Base-by-base conservation (phyloP, 2,888 invertebrate genomes). In the Leptarthrus brevirostris region DNA sequence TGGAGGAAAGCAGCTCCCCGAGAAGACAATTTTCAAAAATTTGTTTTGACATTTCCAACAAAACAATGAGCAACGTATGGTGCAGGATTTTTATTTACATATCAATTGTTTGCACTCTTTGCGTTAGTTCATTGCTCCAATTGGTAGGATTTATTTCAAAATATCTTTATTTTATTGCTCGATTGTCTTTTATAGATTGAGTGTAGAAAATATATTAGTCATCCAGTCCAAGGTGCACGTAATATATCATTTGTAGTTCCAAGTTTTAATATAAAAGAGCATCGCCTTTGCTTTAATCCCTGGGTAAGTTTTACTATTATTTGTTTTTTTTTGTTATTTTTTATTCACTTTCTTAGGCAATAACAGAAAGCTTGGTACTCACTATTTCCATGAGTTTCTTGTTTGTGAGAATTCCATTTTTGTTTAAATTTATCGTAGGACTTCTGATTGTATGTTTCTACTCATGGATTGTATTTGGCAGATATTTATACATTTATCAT, bases 371-470 rank as follows among this genome's bases (percentile, higher is more conserved):
- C 77, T 84, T 87, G 76, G 85, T 88, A n/a, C 79, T 89, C 72
- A 86, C 87, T 0, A 84, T 90, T 74, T 86, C 88, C 16, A 88
- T 93, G 81, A 91, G 91, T 77, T 95, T 94, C 79, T 86, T 95
- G 5, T 97, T 96, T 84, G 89, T 96, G 70, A 89, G 95, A 79
- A 92, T 96, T 22, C 93, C 94, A 77, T 93, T 93, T 80, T 87
- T 93, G 78, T 86, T 96, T 64, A 97, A 97, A 86, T 88, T 95
- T 79, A 79, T 90, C 0, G 88, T 93, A 64, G 93, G 92, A 18
- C 82, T 89, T 1, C 81, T 87, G 0, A 90, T 93, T 81, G 88
- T 92, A 0, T 79, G 85, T 0, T 86, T 90, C 76, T 95, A 94
- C 81, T 85, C 90, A 0, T 89, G 88, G 82, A 87, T 91, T 64